A percentile compares a stretch with the other conserved stretches of the same genome.
Conservation (phyloP, 2,113 vertebrate species). For the Lichenostomus cassidix region DNA sequence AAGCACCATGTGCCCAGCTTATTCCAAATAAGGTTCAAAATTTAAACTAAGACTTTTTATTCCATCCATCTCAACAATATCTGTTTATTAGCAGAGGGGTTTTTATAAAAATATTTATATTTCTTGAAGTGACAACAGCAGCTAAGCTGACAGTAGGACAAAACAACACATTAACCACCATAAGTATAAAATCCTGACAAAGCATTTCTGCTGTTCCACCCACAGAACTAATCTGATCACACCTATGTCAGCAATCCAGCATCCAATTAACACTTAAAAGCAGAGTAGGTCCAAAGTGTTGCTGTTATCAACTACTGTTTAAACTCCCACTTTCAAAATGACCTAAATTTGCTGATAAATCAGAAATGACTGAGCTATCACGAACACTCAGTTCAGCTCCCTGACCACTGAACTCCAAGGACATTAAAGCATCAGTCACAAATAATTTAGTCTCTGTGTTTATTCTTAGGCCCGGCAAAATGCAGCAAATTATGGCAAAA, state of each 20-base stretch:
- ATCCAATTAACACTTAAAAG: constrained; percentile 30
- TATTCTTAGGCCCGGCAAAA: constrained; percentile 4
- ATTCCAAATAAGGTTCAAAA: not conserved
- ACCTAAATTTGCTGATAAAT: constrained; percentile 56
- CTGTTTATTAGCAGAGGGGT: not conserved
- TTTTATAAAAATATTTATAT: not conserved
- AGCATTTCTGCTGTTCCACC: constrained; percentile 14
- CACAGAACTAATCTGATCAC: not conserved
- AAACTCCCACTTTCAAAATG: constrained; percentile 10
- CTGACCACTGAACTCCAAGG: not conserved
- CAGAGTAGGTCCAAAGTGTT: not conserved
- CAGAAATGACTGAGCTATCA: constrained; percentile 17
- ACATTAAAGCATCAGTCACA: not conserved
- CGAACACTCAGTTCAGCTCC: not conserved
- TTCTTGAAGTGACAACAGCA: not conserved
- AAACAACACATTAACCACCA: not conserved
- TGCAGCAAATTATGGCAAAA: not conserved
- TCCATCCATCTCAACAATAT: not conserved
- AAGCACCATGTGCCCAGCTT: not conserved
- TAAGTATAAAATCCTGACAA: not conserved
- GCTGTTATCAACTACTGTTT: not conserved
- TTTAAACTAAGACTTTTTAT: not conserved
- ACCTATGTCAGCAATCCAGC: not conserved
- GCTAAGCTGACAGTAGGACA: not conserved
- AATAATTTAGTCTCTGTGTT: not conserved